phyloP scores from a whole-genome alignment of 1,140 invertebrate species.

The Uloborus diversus region DNA sequence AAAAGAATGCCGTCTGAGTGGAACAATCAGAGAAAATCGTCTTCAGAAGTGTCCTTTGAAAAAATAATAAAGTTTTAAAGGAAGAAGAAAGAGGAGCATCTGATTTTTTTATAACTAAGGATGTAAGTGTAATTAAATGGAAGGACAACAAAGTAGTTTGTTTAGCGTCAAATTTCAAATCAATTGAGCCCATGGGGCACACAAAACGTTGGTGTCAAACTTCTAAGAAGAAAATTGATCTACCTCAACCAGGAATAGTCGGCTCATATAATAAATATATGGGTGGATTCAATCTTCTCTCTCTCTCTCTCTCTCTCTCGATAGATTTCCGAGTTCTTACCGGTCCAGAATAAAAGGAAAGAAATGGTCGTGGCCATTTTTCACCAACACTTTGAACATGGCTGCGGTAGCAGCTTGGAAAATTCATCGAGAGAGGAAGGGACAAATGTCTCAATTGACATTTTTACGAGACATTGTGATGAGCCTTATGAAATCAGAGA shows the following conservation, averaged over 20 bases:
- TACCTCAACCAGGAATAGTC: constrained; percentile 1
- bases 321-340: neutral
- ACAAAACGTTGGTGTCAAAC: constrained; percentile 28
- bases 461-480: constrained; percentile 4
- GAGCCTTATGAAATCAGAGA: constrained; percentile 17
- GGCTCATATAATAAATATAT: neutral
- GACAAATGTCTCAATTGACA: neutral
- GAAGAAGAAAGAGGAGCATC: neutral
- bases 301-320: neutral
- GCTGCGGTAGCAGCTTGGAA: too few relatives aligned
- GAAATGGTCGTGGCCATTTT: constrained; percentile 19
- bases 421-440: neutral
- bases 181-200: neutral
- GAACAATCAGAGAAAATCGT: neutral
- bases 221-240: too few relatives aligned
- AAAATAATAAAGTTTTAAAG: neutral
- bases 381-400: too few relatives aligned
- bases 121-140: too few relatives aligned
- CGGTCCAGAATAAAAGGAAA: neutral
- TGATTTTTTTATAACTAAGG: too few relatives aligned
- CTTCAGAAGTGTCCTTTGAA: constrained; percentile 13
- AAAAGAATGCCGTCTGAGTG: too few relatives aligned
- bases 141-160: too few relatives aligned
- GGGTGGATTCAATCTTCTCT: neutral
- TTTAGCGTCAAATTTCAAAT: constrained; percentile 11